A percentile compares a stretch with the other conserved stretches of the same genome.
Evolutionary conservation across 53 echinoderm and acorn worm genomes (phyloP).

Genomic region (Astropecten irregularis): DNA sequence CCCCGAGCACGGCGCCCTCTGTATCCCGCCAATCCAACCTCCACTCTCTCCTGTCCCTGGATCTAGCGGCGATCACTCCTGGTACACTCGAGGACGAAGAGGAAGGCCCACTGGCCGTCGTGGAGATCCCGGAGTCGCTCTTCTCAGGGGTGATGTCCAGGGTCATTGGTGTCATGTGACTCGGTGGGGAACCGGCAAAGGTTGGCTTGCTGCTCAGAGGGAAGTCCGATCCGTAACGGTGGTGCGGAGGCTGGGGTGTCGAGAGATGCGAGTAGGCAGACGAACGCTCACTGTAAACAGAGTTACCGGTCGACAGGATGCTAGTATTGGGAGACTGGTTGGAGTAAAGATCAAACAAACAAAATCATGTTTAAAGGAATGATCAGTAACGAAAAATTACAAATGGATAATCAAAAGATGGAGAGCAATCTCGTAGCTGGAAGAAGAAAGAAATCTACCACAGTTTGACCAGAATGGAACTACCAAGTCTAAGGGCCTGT

Average conservation of each 20-base stretch:
- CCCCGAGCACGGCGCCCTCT: neutral
- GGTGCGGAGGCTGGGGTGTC: conserved; percentile 27
- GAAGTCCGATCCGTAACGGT: conserved; percentile 1
- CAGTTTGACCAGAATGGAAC: too few relatives aligned
- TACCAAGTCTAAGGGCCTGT: too few relatives aligned
- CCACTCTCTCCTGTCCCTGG: neutral
- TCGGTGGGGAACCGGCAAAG: conserved; percentile 4
- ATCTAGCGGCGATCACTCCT: conserved; percentile 8
- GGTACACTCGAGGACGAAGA: conserved; percentile 23
- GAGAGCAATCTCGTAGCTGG: too few relatives aligned
- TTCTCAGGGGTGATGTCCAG: conserved; percentile 43
- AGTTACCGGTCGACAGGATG: neutral
- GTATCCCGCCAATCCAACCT: neutral
- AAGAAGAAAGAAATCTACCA: too few relatives aligned
- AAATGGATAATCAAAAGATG: neutral
- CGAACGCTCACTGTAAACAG: conserved; percentile 14
- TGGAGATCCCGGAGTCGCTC: conserved; percentile 45
- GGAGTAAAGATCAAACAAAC: neutral
- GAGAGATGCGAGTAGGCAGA: conserved; percentile 7
- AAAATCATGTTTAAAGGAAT: neutral
- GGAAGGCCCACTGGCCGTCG: conserved; percentile 16
- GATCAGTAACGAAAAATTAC: neutral
- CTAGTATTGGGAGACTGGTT: conserved; percentile 35
- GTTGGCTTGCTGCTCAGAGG: neutral
- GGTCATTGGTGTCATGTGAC: neutral